Conservation (phyloP, 2,888 invertebrate genomes). For the Acrocyrtus sp. region DNA sequence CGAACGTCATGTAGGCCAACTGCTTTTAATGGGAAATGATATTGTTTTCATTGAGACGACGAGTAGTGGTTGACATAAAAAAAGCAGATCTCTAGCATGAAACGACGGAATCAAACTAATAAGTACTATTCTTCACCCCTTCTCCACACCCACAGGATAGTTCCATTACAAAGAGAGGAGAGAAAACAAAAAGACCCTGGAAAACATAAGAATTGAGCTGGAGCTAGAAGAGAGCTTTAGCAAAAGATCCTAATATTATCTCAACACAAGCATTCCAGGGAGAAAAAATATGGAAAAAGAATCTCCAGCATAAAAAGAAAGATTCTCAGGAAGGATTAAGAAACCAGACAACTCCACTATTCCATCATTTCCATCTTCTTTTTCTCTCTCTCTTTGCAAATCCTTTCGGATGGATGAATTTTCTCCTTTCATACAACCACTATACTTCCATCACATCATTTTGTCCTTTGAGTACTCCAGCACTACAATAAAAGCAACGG, state of each 20-base stretch:
- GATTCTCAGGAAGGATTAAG: slow-evolving; percentile 47
- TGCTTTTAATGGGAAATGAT: slow-evolving; percentile 61
- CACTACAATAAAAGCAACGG: background rate
- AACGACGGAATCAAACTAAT: no score
- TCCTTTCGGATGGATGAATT: slow-evolving; percentile 37
- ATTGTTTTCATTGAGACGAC: slow-evolving; percentile 58
- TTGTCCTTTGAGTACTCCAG: background rate
- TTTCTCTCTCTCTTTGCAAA: slow-evolving; percentile 32
- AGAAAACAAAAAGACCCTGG: no score
- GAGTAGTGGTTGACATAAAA: slow-evolving; percentile 24
- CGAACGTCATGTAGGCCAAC: slow-evolving; percentile 56
- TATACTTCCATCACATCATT: slow-evolving; percentile 3
- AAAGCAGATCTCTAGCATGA: no score
- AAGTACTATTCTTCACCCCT: no score
- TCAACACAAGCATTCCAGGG: no score
- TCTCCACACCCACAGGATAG: no score
- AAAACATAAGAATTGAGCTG: no score
- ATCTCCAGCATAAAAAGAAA: slow-evolving; percentile 22
- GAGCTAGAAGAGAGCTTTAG: no score
- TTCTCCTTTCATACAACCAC: slow-evolving; percentile 13
- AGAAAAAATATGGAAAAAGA: slow-evolving; percentile 22
- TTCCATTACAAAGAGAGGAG: no score
- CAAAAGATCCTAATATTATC: no score
- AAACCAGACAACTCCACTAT: slow-evolving; percentile 20
- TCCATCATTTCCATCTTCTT: no score